Conservation (phyloP, 2,888 invertebrate genomes). For the Epistrophe grossulariae region DNA sequence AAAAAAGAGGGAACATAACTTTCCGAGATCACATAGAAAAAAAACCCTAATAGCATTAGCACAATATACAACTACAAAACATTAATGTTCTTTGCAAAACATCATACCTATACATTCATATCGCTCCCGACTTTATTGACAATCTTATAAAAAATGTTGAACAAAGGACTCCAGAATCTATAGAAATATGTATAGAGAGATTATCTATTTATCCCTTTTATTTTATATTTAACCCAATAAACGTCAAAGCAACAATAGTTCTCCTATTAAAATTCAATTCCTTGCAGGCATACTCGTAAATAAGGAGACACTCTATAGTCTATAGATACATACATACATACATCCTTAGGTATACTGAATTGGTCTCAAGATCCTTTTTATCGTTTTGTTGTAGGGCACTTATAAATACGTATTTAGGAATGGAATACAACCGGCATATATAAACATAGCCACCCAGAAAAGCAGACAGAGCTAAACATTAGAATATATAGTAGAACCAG, state of each 20-base stretch:
- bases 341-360: neutral
- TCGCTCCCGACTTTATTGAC: neutral
- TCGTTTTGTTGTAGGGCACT: conserved; percentile 20
- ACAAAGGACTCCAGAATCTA: conserved; percentile 13
- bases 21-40: neutral
- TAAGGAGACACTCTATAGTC: neutral
- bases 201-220: conserved; percentile 24
- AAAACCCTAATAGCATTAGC: neutral
- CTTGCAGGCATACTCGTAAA: conserved; percentile 24
- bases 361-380: conserved; percentile 19
- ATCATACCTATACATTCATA: neutral
- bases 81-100: neutral
- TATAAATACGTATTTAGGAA: neutral
- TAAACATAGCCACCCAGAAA: too few relatives aligned
- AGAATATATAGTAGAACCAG: neutral
- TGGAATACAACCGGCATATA: too few relatives aligned
- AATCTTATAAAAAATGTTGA: neutral
- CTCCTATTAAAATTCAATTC: conserved; percentile 54
- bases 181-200: neutral
- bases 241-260: conserved; percentile 40
- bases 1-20: neutral
- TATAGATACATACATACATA: neutral
- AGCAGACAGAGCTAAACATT: neutral
- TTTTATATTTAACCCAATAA: conserved; percentile 32
- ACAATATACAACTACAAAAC: neutral